Evolutionary conservation across 1,140 invertebrate genomes (phyloP), one percentile per base, ranked within the genome.

Genomic region (Zelostemma sp.): DNA sequence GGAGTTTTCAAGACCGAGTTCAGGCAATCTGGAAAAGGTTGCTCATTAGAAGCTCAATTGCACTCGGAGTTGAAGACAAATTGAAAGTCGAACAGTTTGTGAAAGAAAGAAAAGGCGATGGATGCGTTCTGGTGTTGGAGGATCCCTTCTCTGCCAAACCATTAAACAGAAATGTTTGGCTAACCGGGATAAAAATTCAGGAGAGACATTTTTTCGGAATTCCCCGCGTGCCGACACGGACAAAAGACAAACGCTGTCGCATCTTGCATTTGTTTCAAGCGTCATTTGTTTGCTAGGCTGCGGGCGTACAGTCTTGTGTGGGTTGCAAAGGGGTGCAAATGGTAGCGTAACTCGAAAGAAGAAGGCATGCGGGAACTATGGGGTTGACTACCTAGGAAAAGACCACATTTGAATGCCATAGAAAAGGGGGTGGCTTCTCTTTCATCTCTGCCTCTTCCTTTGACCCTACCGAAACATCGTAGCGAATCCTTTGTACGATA

Each of bases 181-280:
- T 85, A 85, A 85, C 83, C 83, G 77, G 84, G 79, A 83, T 79
- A 82, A 85, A 85, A 84, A 83, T 84, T 76, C 77, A 68, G 58
- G 71, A 65, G 68, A 75, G 76, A 82, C 75, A 82, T 82, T 84
- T 83, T 82, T 81, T 38, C 59, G 58, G 73, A 76, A 84, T 84
- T 83, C 81, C 74, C 68, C 61, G 75, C 79, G 71, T 81, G 78
- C 81, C 78, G 28, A 65, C 72, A 78, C 76, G 75, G 77, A 82
- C 76, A 80, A 83, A 82, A 81, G 80, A 82, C 74, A 81, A 82
- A 81, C 78, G 78, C 65, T 60, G 61, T 56, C 65, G 72, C 75
- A 70, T 83, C 80, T 84, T 83, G 78, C 79, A 80, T 84, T 85
- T 84, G 83, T 84, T 85, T 84, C 83, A 83, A 84, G 81, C 81